Evolutionary conservation across 2,888 invertebrate species (phyloP), one percentile per base, ranked within the genome.

Genomic region (Rhagonycha fulva): DNA sequence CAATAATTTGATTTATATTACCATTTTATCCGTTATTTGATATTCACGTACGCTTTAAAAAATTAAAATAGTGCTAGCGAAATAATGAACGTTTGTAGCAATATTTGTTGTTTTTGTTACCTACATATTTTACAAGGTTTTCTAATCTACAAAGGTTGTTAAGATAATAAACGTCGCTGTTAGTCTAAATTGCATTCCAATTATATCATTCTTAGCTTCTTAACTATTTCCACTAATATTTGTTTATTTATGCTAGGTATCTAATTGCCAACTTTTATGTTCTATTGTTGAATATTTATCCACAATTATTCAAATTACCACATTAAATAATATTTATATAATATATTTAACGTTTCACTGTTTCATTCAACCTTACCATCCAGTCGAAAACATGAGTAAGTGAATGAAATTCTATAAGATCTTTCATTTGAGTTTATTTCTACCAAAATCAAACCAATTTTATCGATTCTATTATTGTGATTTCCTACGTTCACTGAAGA

Each of bases 121-220:
- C 24, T 66, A 61, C 61, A 61, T 61, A 66, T 24, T 66, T 66
- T 66, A 66, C 63, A 66, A 66, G 63, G 63, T 11, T 66, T 66
- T 66, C 23, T 66, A n/a, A 66, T 66, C 26, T 66, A 24, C 23
- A 66, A 66, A 66, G 26, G 71, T 23, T 63, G 62, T 71, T 71
- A 71, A 62, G 71, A 71, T 71, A 71, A 63, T 26, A 70, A 70
- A 70, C 62, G n/a, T 71, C 63, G 28, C n/a, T 30, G 28, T 30
- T 66, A 32, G 28, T 71, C 63, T 63, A 63, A 66, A 30, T 32
- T 71, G 71, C 71, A 24, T 71, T 71, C 71, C 71, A 66, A 14
- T 62, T 32, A 30, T 71, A 71, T 71, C 71, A 26, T 66, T 66
- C 24, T 66, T 26, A 10, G 47, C 47, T 47, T n/a, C 7, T n/a